phyloP scores from a whole-genome alignment of 2,113 vertebrate genomes.

The Penelope pileata region DNA sequence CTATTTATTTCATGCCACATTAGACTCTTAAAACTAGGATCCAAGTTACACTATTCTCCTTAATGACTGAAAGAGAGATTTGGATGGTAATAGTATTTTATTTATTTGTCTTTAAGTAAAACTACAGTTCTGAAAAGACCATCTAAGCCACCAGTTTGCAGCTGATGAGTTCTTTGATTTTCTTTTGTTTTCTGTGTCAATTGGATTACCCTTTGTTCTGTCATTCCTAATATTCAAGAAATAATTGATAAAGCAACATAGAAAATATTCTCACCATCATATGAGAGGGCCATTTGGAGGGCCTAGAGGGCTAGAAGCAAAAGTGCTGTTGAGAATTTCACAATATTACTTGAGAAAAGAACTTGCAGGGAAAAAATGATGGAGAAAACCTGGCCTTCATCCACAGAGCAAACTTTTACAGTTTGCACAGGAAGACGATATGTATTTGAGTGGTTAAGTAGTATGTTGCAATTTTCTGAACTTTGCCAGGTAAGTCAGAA shows the following conservation, averaged over 20 bases:
- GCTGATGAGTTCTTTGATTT: neutral
- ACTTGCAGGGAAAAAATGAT: neutral
- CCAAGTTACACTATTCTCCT: conserved; percentile 14
- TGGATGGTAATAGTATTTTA: neutral
- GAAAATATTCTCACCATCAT: neutral
- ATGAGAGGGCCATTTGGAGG: neutral
- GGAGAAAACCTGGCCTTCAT: conserved; percentile 12
- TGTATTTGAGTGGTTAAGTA: neutral
- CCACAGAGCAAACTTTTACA: conserved; percentile 15
- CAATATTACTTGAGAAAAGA: neutral
- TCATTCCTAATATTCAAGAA: neutral
- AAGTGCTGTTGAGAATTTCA: neutral
- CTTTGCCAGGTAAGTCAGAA: conserved; percentile 33
- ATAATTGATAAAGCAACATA: neutral
- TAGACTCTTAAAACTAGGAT: conserved; percentile 38
- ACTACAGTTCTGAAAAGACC: neutral
- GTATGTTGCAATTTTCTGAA: neutral
- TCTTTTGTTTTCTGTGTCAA: neutral
- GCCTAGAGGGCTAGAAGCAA: neutral
- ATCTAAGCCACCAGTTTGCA: neutral
- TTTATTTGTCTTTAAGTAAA: conserved; percentile 6
- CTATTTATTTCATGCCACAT: conserved; percentile 55
- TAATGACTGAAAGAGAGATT: neutral
- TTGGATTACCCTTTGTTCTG: neutral
- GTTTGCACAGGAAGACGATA: neutral